phyloP scores from a whole-genome alignment of 2,113 vertebrate genomes.

The Rana temporaria region DNA sequence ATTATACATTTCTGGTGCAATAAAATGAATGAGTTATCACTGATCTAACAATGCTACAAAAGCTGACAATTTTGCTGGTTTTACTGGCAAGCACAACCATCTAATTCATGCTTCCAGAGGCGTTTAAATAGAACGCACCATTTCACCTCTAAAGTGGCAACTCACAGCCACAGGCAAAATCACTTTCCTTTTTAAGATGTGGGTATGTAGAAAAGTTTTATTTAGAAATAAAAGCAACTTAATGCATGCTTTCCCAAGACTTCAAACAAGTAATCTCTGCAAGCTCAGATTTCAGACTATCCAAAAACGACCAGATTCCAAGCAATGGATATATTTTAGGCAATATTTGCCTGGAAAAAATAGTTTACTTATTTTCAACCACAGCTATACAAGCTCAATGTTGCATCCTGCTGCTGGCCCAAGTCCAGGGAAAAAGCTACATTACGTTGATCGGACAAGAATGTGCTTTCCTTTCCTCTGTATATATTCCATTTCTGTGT shows the following conservation, averaged over 20 bases:
- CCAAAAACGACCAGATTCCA: slow-evolving; percentile 32
- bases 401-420: not conserved
- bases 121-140: too few relatives aligned
- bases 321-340: slow-evolving; percentile 26
- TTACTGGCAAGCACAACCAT: too few relatives aligned
- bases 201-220: not conserved
- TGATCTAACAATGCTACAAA: too few relatives aligned
- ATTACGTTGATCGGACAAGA: not conserved
- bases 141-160: not conserved
- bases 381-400: not conserved
- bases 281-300: slow-evolving; percentile 19
- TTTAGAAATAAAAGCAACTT: slow-evolving; percentile 19
- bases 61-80: too few relatives aligned
- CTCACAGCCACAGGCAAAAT: not conserved
- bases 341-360: slow-evolving; percentile 29
- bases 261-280: slow-evolving; percentile 22
- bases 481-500: not conserved
- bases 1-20: too few relatives aligned
- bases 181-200: not conserved
- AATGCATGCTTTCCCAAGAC: slow-evolving; percentile 41
- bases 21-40: too few relatives aligned
- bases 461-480: not conserved
- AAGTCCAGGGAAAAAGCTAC: not conserved
- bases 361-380: slow-evolving; percentile 27
- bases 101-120: too few relatives aligned